A percentile compares a stretch with the other conserved stretches of the same genome.
phyloP scores from a whole-genome alignment of 2,888 invertebrate genomes.

The Galeopsomyia nigrocyanea region DNA sequence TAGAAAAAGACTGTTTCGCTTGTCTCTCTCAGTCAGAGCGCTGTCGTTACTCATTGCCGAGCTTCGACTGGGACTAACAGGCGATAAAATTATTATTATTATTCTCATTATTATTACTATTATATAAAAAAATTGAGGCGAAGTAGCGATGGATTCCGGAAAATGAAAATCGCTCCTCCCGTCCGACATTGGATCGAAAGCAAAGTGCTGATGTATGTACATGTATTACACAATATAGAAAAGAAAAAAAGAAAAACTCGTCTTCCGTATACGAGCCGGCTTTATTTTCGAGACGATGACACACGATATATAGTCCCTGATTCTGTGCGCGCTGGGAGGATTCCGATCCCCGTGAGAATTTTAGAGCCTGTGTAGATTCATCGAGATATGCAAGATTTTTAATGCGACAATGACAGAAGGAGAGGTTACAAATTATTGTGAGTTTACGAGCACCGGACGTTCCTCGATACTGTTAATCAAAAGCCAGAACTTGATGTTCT shows the following conservation, averaged over 20 bases:
- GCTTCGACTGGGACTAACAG: conserved; percentile 18
- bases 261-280: conserved; percentile 41
- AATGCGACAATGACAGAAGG: neutral
- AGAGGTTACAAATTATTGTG: conserved; percentile 6
- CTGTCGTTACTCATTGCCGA: conserved; percentile 3
- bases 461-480: conserved; percentile 37
- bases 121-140: conserved; percentile 10
- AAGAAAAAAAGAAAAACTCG: conserved; percentile 21
- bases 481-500: conserved; percentile 22
- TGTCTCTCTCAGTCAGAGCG: conserved; percentile 14
- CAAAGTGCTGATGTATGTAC: conserved; percentile 18
- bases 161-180: conserved; percentile 43
- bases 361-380: conserved; percentile 5
- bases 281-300: conserved; percentile 13
- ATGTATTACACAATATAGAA: conserved; percentile 23
- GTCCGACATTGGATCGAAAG: conserved; percentile 38
- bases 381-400: neutral
- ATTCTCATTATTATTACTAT: conserved; percentile 20
- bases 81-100: conserved; percentile 40
- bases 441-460: conserved; percentile 30
- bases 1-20: conserved; percentile 46
- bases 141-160: conserved; percentile 31
- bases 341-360: neutral
- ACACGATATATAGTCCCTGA: no score
- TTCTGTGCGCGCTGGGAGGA: no score